Base-by-base conservation (phyloP, 2,113 vertebrate genomes). In the Phylloscopus whistleri region DNA sequence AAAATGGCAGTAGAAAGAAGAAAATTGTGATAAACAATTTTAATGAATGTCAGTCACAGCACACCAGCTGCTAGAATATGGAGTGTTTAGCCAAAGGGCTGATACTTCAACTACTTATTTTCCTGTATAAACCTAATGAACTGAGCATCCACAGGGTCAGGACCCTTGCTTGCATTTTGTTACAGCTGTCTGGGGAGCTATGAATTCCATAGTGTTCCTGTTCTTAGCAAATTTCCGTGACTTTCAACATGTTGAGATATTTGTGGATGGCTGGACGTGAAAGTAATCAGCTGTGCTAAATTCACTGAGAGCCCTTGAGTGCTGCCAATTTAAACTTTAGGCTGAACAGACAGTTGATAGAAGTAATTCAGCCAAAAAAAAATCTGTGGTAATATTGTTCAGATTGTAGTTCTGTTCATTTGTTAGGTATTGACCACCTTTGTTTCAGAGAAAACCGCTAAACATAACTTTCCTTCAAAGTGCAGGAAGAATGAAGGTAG, bases 281-380 rank as follows among this genome's bases (percentile, higher is more conserved):
- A 94, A 86, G 63, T 56, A 92, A 89, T 95, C 87, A 91, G 41
- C 84, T 87, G 78, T 83, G 66, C 55, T 95, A 87, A 80, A 60
- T 93, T 93, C 69, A 73, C 41, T 43, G 51, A 87, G 69, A 82
- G 16, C 33, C 6, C 22, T 20, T 52, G 49, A 85, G 39, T 28
- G 17, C 19, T 90, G 87, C 87, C 91, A 95, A 77, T 83, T 93
- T 55, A 93, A 95, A 96, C 84, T 91, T 76, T 56, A 67, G 59
- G 33, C 63, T 90, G 66, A 89, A 70, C 48, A 93, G 78, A 66
- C 24, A 56, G 68, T 8, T 66, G 46, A 83, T 48, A 55, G 67
- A 83, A 94, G 33, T 35, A 77, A 77, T 62, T 93, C 30, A 44
- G 89, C 46, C 51, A 77, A 77, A 91, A 85, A 94, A 80, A 77